These are phyloP conservation scores for Psettodes erumei DNA, from an alignment of 2,113 vertebrate species.

Conservation along the genomic window DNA sequence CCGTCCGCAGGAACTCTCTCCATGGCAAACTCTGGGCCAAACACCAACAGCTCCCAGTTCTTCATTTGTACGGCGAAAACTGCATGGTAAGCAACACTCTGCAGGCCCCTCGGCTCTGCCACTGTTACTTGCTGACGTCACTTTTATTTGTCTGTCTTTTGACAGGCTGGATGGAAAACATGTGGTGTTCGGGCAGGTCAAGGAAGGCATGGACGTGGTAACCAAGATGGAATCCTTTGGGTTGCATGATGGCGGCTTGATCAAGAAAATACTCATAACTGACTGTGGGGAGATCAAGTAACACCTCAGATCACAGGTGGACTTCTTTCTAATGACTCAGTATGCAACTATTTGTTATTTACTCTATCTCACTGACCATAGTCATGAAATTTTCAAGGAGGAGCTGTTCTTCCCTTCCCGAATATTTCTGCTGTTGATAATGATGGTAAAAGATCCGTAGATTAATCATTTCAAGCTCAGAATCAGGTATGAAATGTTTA, in stretches of 20 bases:
- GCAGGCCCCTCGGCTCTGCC: background rate
- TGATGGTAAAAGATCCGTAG: background rate
- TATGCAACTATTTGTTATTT: slow-evolving; percentile 9
- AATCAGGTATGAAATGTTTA: background rate
- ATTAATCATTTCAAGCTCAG: background rate
- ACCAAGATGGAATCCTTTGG: slow-evolving; percentile 92
- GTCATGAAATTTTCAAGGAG: background rate
- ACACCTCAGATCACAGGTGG: slow-evolving; percentile 4
- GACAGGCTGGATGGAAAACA: slow-evolving; percentile 94
- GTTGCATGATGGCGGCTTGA: slow-evolving; percentile 88
- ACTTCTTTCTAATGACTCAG: slow-evolving; percentile 6
- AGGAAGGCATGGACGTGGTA: slow-evolving; percentile 91
- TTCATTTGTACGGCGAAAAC: slow-evolving; percentile 94
- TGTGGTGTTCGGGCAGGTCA: slow-evolving; percentile 94
- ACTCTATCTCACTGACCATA: background rate
- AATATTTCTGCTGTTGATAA: background rate
- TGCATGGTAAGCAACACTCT: slow-evolving; percentile 89
- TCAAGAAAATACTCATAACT: slow-evolving; percentile 90
- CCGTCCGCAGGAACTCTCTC: slow-evolving; percentile 88
- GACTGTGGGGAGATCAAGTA: slow-evolving; percentile 92
- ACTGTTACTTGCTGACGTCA: background rate
- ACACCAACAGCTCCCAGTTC: slow-evolving; percentile 97
- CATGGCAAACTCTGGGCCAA: slow-evolving; percentile 96
- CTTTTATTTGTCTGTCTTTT: slow-evolving; percentile 10
- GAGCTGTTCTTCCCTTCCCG: background rate